A percentile compares a stretch with the other conserved stretches of the same genome.
Conservation (phyloP, 2,797 vertebrate species). For the Girardinus metallicus region DNA sequence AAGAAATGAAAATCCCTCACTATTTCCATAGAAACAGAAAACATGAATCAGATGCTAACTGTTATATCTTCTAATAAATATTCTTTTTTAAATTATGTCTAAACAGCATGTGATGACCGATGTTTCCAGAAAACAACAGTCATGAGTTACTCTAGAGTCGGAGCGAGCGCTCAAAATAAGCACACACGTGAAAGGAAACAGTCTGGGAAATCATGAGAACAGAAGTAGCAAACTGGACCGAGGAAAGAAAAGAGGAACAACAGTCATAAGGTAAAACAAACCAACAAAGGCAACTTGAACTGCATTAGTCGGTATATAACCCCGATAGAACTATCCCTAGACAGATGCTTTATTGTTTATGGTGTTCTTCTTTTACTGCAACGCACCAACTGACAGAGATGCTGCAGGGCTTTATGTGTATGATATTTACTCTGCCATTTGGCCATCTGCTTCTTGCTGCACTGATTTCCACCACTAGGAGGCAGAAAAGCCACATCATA, state of each 20-base stretch:
- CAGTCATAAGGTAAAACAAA: conserved; percentile 34
- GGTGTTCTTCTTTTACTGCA: not conserved
- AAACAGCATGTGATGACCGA: not conserved
- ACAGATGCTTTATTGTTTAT: not conserved
- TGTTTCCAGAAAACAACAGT: not conserved
- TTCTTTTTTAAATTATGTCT: not conserved
- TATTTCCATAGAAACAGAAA: not conserved
- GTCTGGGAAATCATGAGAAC: conserved; percentile 30
- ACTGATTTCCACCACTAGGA: conserved; percentile 51
- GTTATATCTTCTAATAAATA: not conserved
- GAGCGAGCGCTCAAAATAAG: conserved; percentile 15
- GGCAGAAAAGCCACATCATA: conserved; percentile 56
- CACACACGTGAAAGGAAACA: conserved; percentile 9
- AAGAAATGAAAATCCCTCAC: not conserved
- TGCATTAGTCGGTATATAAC: too few relatives aligned
- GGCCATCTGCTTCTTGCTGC: not conserved
- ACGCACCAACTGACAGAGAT: not conserved
- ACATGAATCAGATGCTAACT: not conserved
- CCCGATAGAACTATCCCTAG: not conserved
- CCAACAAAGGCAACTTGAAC: not conserved
- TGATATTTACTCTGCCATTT: not conserved
- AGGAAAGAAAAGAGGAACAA: conserved; percentile 52
- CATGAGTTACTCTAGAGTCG: not conserved
- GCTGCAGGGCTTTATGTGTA: not conserved
- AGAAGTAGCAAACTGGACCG: conserved; percentile 4